Percentiles rank a stretch among this genome's conserved stretches.
phyloP scores from a whole-genome alignment of 2,888 invertebrate genomes.

The Agrotis puta region DNA sequence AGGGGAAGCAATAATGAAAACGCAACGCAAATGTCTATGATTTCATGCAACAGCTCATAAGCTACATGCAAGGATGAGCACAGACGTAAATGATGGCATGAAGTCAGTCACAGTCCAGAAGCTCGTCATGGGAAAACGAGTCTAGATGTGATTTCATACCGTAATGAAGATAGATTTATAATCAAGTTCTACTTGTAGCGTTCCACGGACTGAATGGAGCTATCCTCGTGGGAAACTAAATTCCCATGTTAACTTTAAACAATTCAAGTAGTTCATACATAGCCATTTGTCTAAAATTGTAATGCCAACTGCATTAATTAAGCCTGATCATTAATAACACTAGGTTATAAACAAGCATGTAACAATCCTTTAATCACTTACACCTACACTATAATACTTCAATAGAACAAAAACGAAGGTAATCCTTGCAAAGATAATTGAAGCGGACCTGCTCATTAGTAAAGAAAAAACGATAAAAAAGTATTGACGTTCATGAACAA shows the following conservation, averaged over 20 bases:
- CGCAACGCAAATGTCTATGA: slow-evolving; percentile 44
- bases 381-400: slow-evolving; percentile 56
- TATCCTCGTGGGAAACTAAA: slow-evolving; percentile 51
- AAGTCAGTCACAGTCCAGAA: slow-evolving; percentile 82
- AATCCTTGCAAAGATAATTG: slow-evolving; percentile 69
- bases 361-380: slow-evolving; percentile 50
- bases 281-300: slow-evolving; percentile 36
- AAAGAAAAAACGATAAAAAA: slow-evolving; percentile 62
- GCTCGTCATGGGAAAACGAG: slow-evolving; percentile 86
- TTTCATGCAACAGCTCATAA: slow-evolving; percentile 59
- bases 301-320: slow-evolving; percentile 20
- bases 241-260: slow-evolving; percentile 11
- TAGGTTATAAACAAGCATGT: slow-evolving; percentile 40
- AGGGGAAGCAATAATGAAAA: slow-evolving; percentile 59
- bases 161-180: slow-evolving; percentile 68
- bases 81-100: slow-evolving; percentile 68
- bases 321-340: slow-evolving; percentile 38
- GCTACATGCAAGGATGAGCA: slow-evolving; percentile 72
- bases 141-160: slow-evolving; percentile 74
- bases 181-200: slow-evolving; percentile 25
- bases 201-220: slow-evolving; percentile 35
- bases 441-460: slow-evolving; percentile 69
- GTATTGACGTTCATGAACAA: slow-evolving; percentile 59
- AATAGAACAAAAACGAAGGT: slow-evolving; percentile 66
- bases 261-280: slow-evolving; percentile 5